Percentiles rank a stretch among this genome's conserved stretches.
Evolutionary conservation across 2,888 invertebrate species (phyloP).

Genomic region (Nemurella pictetii): DNA sequence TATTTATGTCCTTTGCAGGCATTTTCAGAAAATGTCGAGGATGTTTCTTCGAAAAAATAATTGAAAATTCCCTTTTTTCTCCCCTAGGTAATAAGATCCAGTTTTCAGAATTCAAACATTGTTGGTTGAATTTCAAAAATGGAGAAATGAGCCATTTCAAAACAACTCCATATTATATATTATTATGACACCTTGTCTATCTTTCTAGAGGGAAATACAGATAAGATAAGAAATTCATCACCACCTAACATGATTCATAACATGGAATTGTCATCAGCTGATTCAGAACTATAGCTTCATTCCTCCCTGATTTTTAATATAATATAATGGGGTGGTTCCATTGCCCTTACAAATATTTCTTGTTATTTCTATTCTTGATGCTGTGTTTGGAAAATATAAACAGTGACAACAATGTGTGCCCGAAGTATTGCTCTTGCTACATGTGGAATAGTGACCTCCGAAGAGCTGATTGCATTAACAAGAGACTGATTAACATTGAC

Average conservation of each 20-base stretch:
- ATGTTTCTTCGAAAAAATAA: no score
- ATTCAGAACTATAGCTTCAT: background rate
- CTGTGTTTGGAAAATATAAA: background rate
- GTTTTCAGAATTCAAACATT: no score
- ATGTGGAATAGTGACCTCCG: background rate
- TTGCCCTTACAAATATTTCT: background rate
- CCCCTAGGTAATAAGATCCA: no score
- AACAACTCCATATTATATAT: no score
- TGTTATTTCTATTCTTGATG: conserved; percentile 1
- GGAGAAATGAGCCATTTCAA: no score
- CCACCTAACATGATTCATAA: no score
- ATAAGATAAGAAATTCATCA: background rate
- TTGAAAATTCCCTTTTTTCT: no score
- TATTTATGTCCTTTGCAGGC: no score
- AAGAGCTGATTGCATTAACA: conserved; percentile 22
- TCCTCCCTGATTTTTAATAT: background rate
- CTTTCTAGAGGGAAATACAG: background rate
- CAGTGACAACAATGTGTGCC: conserved; percentile 4
- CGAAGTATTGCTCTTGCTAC: conserved; percentile 21
- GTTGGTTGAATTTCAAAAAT: background rate
- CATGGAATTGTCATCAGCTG: background rate
- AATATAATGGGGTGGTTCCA: background rate
- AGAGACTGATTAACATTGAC: conserved; percentile 18
- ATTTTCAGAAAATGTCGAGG: no score
- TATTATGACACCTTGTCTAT: background rate